Base-by-base conservation (phyloP, 2,113 vertebrate genomes). In the Thalassoma bifasciatum region DNA sequence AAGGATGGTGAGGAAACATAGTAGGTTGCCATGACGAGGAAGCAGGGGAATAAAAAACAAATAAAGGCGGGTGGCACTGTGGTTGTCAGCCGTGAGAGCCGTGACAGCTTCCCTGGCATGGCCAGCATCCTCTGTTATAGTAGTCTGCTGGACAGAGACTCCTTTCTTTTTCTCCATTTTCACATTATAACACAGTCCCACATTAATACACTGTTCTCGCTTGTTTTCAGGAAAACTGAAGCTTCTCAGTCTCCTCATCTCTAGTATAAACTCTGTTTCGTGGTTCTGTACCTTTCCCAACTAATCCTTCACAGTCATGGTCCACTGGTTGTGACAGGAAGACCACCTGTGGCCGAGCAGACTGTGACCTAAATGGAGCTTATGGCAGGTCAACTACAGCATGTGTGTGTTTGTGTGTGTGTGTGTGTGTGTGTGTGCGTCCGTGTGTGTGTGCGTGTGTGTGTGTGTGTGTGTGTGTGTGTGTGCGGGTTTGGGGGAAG, bases 1-100 rank as follows among this genome's bases (percentile, higher is more conserved):
- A 84, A 75, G 66, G 77, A 87, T 77, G 74, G 88, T 42, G 60
- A 81, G 77, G 60, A 87, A 92, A 82, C 68, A 64, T 66, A 83
- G 68, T 52, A 79, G 75, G 93, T 93, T 93, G 82, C 90, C 91
- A 94, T 92, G 92, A 85, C 87, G 64, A 90, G 78, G 56, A 84
- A 88, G 70, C 65, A 44, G 61, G 64, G 82, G 77, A 88, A 85
- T 88, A 81, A 91, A 92, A 92, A 86, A 92, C 77, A 92, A 90
- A 93, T 81, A 90, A 70, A 82, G 76, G 81, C 77, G 74, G 88
- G 89, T 88, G 85, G 86, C 88, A 89, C 88, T 30, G 51, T 60
- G 69, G 67, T 64, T 87, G 75, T 82, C 64, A 85, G 80, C 64
- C 66, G 79, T 62, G 83, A 85, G 82, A 85, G 81, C 67, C 72